Conservation (phyloP, 2,888 invertebrate species). For the Limnephilus marmoratus region DNA sequence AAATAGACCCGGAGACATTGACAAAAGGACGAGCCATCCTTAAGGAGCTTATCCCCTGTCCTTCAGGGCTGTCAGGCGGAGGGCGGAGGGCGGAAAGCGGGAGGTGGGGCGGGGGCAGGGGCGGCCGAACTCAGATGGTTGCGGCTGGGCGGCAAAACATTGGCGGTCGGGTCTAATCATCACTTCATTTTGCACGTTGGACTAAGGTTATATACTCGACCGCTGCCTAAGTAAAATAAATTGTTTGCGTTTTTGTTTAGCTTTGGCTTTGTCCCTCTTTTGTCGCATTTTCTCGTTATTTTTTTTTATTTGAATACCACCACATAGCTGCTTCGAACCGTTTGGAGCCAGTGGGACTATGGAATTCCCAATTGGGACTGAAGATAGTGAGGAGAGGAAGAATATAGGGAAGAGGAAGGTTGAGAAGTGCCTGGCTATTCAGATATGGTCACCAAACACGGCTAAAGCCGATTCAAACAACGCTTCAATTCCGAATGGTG, state of each 20-base stretch:
- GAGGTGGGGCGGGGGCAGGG: not conserved
- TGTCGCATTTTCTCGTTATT: not conserved
- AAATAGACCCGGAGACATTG: conserved; percentile 64
- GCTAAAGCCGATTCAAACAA: too few relatives aligned
- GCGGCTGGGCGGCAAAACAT: conserved; percentile 53
- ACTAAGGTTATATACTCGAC: not conserved
- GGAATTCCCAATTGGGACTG: too few relatives aligned
- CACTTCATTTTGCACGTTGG: not conserved
- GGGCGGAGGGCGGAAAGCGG: not conserved
- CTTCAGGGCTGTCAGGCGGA: conserved; percentile 56
- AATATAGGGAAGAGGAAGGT: too few relatives aligned
- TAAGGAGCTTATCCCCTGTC: conserved; percentile 65
- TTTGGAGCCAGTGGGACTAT: too few relatives aligned
- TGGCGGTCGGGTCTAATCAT: conserved; percentile 43
- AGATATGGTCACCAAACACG: too few relatives aligned
- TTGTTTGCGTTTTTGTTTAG: not conserved
- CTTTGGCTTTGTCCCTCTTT: not conserved
- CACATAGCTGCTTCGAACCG: too few relatives aligned
- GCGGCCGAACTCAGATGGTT: not conserved
- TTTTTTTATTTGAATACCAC: not conserved
- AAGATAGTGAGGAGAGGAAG: too few relatives aligned
- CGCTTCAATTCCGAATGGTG: too few relatives aligned
- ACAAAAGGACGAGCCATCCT: conserved; percentile 61
- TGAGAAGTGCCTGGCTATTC: too few relatives aligned
- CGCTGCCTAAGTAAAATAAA: not conserved